Base-by-base conservation (phyloP, 2,113 vertebrate genomes). In the Leptobrachium ailaonicum region DNA sequence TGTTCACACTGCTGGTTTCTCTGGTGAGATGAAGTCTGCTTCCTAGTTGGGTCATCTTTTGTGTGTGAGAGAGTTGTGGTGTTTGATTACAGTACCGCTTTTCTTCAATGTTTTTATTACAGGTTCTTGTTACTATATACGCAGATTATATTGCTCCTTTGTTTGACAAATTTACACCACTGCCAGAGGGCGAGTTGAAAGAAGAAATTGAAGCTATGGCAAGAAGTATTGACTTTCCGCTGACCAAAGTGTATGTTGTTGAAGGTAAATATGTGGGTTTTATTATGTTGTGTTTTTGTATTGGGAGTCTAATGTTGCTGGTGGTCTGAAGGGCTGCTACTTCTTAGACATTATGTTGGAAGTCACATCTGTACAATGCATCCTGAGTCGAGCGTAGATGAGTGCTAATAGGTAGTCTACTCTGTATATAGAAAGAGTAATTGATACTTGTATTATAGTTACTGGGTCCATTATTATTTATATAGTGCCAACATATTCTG, bases 91-190 rank as follows among this genome's bases (percentile, higher is more conserved):
- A 54, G 6, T 14, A 2, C 13, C 9, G 13, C 2, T 42, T 11
- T 69, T 0, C 79, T 2, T 87, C 1, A 4, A 54, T 47, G 41
- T 68, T 41, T 80, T 76, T 69, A 70, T 85, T 86, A 43, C 85
- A 99, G 97, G 94, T 98, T 42, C 96, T 99, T 71, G 96, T 99
- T 63, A 99, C 97, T n/a, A 98, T 99, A 89, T 99, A 99, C 81
- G 98, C 98, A 73, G 98, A 99, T 86, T 99, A 99, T 85, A 98
- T 99, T 69, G 98, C 98, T 62, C 98, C 98, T 13, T 88, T 99
- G 84, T 99, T 99, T 89, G 98, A 99, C 88, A 99, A 98, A 84
- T 99, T 99, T 83, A 98, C 95, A 71, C 96, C 97, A 0, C 89
- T 99, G 79, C 97, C 98, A 0, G 97, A 99, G 41, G 98, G 98